Percentiles rank a stretch among this genome's conserved stretches.
Conservation (phyloP, 2,888 invertebrate genomes). For the Epinotia brunnichana region DNA sequence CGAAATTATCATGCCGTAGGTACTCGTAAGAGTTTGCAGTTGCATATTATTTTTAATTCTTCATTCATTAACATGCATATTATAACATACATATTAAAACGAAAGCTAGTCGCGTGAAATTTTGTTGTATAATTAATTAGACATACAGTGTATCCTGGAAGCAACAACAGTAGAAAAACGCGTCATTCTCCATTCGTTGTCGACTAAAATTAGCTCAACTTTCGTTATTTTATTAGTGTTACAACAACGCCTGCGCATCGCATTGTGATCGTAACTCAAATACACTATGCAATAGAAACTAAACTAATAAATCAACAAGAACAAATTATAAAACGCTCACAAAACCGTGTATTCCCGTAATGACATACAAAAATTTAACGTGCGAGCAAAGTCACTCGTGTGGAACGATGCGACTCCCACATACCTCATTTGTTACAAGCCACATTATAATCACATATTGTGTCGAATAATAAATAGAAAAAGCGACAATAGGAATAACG, state of each 20-base stretch:
- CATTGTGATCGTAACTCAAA: slow-evolving; percentile 29
- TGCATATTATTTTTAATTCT: not conserved
- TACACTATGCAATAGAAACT: slow-evolving; percentile 10
- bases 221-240: slow-evolving; percentile 25
- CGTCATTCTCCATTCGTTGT: not conserved
- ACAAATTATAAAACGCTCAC: slow-evolving; percentile 39
- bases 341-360: slow-evolving; percentile 45
- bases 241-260: slow-evolving; percentile 4
- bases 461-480: slow-evolving; percentile 81
- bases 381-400: slow-evolving; percentile 62
- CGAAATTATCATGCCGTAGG: not conserved
- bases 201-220: slow-evolving; percentile 12
- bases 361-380: slow-evolving; percentile 51
- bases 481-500: slow-evolving; percentile 82
- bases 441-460: slow-evolving; percentile 82
- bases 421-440: slow-evolving; percentile 76
- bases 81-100: not conserved
- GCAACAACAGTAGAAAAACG: not conserved
- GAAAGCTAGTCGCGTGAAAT: slow-evolving; percentile 1
- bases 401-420: slow-evolving; percentile 74
- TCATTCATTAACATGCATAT: not conserved
- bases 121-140: not conserved
- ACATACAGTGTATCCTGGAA: not conserved
- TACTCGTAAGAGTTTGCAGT: not conserved
- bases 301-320: slow-evolving; percentile 34